Percentiles rank a stretch among this genome's conserved stretches.
phyloP scores from a whole-genome alignment of 2,888 invertebrate species.

The Bhutanitis thaidina region DNA sequence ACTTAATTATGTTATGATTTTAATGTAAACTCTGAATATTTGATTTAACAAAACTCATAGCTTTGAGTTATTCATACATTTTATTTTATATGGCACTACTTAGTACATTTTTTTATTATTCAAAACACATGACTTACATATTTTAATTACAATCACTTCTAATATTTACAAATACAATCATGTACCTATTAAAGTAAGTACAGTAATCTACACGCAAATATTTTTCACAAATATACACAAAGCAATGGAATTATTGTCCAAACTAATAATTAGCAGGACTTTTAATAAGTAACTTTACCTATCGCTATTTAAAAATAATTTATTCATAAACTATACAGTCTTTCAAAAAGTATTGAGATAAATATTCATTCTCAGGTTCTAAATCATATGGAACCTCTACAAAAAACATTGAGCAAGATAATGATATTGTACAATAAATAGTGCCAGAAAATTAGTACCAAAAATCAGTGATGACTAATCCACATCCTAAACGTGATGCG shows the following conservation, averaged over 20 bases:
- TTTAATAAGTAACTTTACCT: neutral
- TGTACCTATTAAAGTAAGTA: constrained; percentile 38
- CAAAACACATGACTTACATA: constrained; percentile 1
- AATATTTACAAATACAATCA: constrained; percentile 72
- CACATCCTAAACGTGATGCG: too few species aligned
- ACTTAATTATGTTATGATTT: neutral
- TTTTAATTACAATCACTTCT: neutral
- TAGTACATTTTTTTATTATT: neutral
- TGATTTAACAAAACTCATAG: constrained; percentile 68
- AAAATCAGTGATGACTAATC: too few species aligned
- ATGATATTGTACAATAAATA: neutral
- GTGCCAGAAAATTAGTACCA: too few species aligned
- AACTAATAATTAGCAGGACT: neutral
- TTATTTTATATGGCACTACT: constrained; percentile 35
- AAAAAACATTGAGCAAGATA: constrained; percentile 15
- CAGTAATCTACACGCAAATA: constrained; percentile 15
- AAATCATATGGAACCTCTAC: neutral
- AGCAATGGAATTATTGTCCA: constrained; percentile 2
- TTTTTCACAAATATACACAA: constrained; percentile 14
- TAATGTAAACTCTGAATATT: constrained; percentile 66
- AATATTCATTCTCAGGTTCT: neutral
- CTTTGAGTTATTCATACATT: constrained; percentile 37
- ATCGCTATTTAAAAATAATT: constrained; percentile 3
- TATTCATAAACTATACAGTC: constrained; percentile 18
- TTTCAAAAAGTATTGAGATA: constrained; percentile 13